Percentiles rank a stretch among this genome's conserved stretches.
Conservation (phyloP, 2,797 vertebrate species). For the Argentina silus region DNA sequence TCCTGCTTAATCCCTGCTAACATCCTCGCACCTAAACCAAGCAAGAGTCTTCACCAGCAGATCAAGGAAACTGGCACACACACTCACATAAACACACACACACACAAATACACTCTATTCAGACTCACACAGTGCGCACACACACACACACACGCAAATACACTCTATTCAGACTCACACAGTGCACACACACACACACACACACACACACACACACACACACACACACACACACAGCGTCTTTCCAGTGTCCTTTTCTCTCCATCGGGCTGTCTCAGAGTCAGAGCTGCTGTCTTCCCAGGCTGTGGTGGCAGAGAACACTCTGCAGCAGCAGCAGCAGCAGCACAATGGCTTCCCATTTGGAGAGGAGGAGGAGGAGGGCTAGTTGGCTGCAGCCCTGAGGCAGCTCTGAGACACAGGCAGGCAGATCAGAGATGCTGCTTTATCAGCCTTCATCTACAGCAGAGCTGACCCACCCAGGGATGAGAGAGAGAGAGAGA, state of each 20-base stretch:
- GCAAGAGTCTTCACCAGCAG: constrained; percentile 13
- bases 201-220: constrained; percentile 38
- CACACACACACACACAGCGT: constrained; percentile 22
- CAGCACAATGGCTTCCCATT: constrained; percentile 55
- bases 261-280: constrained; percentile 48
- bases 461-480: neutral
- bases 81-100: constrained; percentile 14
- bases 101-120: neutral
- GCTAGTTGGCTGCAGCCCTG: too few relatives aligned
- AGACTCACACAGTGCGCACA: neutral
- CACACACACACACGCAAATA: constrained; percentile 35
- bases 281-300: constrained; percentile 44
- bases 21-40: constrained; percentile 11
- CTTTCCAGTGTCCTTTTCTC: constrained; percentile 49
- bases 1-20: constrained; percentile 25
- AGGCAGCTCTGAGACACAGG: neutral
- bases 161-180: constrained; percentile 28
- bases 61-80: neutral
- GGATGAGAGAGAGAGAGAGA: neutral
- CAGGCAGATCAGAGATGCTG: neutral
- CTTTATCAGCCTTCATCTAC: constrained; percentile 7
- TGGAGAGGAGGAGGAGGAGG: neutral
- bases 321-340: neutral
- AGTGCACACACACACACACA: constrained; percentile 36
- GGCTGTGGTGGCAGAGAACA: neutral